Evolutionary conservation across 2,888 invertebrate species (phyloP), one percentile per base, ranked within the genome.

Genomic region (Tiliacea citrago): DNA sequence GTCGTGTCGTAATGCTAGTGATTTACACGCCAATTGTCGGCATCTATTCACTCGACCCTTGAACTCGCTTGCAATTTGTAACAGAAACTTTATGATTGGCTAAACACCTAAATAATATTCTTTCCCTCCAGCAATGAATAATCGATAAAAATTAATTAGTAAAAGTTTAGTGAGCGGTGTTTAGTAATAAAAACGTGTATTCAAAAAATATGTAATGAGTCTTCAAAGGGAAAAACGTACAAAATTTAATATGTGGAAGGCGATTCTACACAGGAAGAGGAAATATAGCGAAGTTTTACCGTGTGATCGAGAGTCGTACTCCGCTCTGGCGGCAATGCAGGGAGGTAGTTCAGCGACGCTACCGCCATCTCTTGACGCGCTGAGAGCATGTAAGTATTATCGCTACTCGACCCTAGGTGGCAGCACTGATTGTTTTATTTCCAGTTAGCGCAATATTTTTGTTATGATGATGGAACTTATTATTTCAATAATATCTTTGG

Each of bases 291-390:
- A 96, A 88, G 92, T 90, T 68, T 81, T 94, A 65, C 92, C 94
- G 73, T 94, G 95, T 84, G 96, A 96, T 85, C 91, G 91, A 76
- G 96, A 96, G 75, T 94, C 96, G 2, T 96, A 95, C 90, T 94
- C 95, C 91, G 94, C 95, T 79, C 93, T 96, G 83, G 95, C 95
- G 93, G 95, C 95, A 21, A 93, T 96, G 95, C 91, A 95, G 77
- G 95, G 96, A 94, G 96, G 96, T 73, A 94, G 90, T 77, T 94
- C 96, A 18, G 95, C 96, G 82, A 96, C 96, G 60, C 91, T 96
- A 89, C 96, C 96, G 94, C 96, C 96, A 93, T 96, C 96, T 92
- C 94, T 96, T 71, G 96, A 96, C 88, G 96, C 96, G 39, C 91
- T 96, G 47, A 93, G 96, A 89, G 96, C 96, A 93, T 96, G 96